These are phyloP conservation scores for Plebejus argus DNA, from an alignment of 2,888 invertebrate genomes.

Conservation along the genomic window DNA sequence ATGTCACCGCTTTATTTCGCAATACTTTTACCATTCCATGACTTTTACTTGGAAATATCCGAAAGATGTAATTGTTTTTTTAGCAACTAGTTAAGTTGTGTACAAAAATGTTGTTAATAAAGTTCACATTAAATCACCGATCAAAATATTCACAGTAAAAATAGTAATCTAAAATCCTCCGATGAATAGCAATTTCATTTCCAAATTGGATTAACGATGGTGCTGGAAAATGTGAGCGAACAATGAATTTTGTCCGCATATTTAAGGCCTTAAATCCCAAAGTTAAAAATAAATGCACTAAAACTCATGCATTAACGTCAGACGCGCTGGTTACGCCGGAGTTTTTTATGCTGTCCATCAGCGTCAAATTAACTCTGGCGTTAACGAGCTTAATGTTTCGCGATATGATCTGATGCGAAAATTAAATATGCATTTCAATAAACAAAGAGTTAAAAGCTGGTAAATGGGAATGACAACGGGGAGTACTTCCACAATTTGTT, in stretches of 20 bases:
- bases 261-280: conserved; percentile 16
- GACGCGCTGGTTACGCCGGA: conserved; percentile 32
- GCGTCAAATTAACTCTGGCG: conserved; percentile 42
- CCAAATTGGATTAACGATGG: neutral
- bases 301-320: conserved; percentile 20
- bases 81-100: neutral
- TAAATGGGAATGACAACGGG: conserved; percentile 54
- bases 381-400: conserved; percentile 35
- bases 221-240: neutral
- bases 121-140: neutral
- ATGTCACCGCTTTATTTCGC: too few relatives aligned
- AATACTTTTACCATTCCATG: too few relatives aligned
- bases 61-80: too few relatives aligned
- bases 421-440: conserved; percentile 72
- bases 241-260: conserved; percentile 18
- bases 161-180: neutral
- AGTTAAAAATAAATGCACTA: conserved; percentile 28
- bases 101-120: neutral
- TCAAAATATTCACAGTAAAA: neutral
- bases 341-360: conserved; percentile 44
- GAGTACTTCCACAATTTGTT: conserved; percentile 44
- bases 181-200: neutral
- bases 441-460: conserved; percentile 57
- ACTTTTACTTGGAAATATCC: too few relatives aligned
- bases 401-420: conserved; percentile 54